Evolutionary conservation across 2,113 vertebrate genomes (phyloP), one percentile per base, ranked within the genome.

Genomic region (Hyperopisus bebe): DNA sequence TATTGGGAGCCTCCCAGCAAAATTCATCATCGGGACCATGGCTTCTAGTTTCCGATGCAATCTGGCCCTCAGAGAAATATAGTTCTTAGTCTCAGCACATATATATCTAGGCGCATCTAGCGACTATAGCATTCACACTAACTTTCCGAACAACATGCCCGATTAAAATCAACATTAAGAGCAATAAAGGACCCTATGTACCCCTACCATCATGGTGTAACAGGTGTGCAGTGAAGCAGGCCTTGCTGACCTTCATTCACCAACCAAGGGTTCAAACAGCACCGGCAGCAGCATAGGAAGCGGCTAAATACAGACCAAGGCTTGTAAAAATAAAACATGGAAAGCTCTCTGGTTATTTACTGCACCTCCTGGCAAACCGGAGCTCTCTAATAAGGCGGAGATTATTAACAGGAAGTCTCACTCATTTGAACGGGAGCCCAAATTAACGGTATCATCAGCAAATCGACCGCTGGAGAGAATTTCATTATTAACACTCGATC

Each of bases 301-400:
- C 6, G 74, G 2, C 4, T 39, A 21, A 80, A 21, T 15, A 80
- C 35, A 42, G 17, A 80, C 35, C 35, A 7, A 80, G 35, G n/a
- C 62, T 70, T 31, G 31, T 13, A 31, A 70, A 21, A 15, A 31
- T 31, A 5, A 70, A 70, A 31, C 62, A 13, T 4, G 9, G n/a
- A 31, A 27, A 19, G 17, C 31, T 42, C 35, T 9, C 5, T 35
- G 3, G 35, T 80, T 80, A 80, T 80, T 80, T 80, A 80, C 31
- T 80, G 31, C 11, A 19, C 35, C 74, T 80, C 35, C 31, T 19
- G 35, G 35, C 74, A 42, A 80, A 80, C 35, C 17, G 15, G 82
- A 62, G 88, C 90, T 74, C 44, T 84, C 90, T 95, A 93, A 94
- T 94, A 90, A 94, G 89, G 50, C 70, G 55, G 89, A 92, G 90